These are phyloP conservation scores for Lucinisca nassula DNA, from an alignment of 2,888 invertebrate species.

Conservation along the genomic window DNA sequence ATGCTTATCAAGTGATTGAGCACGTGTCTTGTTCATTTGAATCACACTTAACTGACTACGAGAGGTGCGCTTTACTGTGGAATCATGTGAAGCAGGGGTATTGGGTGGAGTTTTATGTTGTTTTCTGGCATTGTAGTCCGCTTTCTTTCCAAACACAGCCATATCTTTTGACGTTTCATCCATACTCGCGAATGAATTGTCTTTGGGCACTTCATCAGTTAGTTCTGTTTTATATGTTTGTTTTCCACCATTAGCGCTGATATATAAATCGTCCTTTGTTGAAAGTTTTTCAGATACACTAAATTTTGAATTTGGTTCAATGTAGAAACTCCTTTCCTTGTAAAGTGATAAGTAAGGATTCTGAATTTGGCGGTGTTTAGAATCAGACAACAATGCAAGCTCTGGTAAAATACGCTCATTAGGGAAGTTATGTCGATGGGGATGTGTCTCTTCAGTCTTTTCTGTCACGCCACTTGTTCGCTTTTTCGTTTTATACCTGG, in stretches of 20 bases:
- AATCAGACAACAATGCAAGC: neutral
- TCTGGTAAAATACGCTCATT: neutral
- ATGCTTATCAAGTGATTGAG: slow-evolving; percentile 17
- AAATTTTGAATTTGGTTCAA: slow-evolving; percentile 5
- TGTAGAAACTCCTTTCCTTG: slow-evolving; percentile 61
- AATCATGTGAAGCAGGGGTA: slow-evolving; percentile 1
- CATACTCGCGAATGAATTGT: neutral
- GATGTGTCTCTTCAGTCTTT: neutral
- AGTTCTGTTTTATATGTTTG: slow-evolving; percentile 3
- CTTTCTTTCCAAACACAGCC: slow-evolving; percentile 55
- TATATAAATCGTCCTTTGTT: neutral
- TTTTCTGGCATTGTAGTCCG: slow-evolving; percentile 14
- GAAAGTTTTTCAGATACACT: neutral
- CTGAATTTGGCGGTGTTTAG: slow-evolving; percentile 23
- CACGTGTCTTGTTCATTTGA: slow-evolving; percentile 20
- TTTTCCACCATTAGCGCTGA: neutral
- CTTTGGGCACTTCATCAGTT: neutral
- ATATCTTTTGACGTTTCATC: slow-evolving; percentile 31
- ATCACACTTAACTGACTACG: neutral
- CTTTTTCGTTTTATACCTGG: slow-evolving; percentile 28
- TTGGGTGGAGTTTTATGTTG: slow-evolving; percentile 30
- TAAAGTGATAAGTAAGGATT: slow-evolving; percentile 52
- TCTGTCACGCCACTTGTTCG: neutral
- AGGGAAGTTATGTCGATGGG: neutral
- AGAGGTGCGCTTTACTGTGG: neutral